phyloP scores from a whole-genome alignment of 2,113 vertebrate genomes.

The Ailurus styani region DNA sequence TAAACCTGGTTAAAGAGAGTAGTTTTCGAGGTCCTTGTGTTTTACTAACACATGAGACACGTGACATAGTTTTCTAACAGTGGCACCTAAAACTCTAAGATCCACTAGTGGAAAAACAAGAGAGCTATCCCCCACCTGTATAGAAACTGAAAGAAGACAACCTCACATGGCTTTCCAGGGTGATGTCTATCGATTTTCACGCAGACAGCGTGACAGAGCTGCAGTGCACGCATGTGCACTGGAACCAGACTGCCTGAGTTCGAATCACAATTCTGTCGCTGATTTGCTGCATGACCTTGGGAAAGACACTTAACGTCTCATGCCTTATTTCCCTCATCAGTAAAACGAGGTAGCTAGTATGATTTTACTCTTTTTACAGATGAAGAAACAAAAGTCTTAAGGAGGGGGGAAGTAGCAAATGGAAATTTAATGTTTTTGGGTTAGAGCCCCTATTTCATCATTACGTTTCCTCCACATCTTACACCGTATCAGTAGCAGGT shows the following conservation, averaged over 20 bases:
- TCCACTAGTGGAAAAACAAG: background rate
- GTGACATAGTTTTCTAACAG: background rate
- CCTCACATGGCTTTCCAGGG: too few species aligned
- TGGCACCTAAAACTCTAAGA: background rate
- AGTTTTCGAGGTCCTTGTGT: background rate
- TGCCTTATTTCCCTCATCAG: background rate
- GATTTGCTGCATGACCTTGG: background rate
- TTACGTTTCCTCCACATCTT: background rate
- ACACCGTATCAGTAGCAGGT: background rate
- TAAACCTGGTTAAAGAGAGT: background rate
- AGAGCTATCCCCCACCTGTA: background rate
- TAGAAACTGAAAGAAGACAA: background rate
- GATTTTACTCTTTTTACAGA: background rate
- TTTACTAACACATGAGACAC: background rate
- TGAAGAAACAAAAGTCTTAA: background rate
- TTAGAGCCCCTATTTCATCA: background rate
- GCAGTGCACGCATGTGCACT: background rate
- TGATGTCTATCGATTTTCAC: background rate
- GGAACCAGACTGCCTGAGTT: background rate
- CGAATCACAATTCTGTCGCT: background rate
- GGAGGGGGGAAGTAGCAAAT: background rate
- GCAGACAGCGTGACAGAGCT: too few species aligned
- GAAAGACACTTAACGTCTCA: background rate
- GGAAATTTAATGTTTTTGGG: background rate
- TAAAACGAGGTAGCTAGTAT: background rate